A percentile compares a stretch with the other conserved stretches of the same genome.
Conservation (phyloP, 2,113 vertebrate species). For the Oceanites oceanicus region DNA sequence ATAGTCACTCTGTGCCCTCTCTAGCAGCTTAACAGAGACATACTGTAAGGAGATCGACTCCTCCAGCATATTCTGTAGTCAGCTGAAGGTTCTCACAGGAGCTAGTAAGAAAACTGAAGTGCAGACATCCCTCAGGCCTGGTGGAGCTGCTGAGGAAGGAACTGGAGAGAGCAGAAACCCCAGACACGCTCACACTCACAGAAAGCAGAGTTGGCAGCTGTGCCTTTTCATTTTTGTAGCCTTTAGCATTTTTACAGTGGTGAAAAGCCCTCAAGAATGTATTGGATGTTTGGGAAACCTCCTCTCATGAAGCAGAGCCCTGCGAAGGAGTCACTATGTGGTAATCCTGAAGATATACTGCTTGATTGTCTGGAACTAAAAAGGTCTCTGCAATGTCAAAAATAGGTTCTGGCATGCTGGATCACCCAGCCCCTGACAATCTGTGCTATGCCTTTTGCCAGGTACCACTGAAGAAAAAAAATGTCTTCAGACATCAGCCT, state of each 20-base stretch:
- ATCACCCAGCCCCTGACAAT: not conserved
- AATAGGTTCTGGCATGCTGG: not conserved
- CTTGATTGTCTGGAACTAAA: not conserved
- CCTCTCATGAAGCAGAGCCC: not conserved
- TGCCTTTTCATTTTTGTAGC: not conserved
- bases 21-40: not conserved
- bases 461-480: not conserved
- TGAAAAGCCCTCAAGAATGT: slow-evolving; percentile 18
- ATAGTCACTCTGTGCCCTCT: not conserved
- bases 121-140: not conserved
- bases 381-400: not conserved
- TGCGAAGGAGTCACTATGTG: not conserved
- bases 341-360: slow-evolving; percentile 14
- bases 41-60: not conserved
- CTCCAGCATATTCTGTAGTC: not conserved
- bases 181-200: not conserved
- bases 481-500: slow-evolving; percentile 6
- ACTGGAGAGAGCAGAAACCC: not conserved
- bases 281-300: slow-evolving; percentile 14
- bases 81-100: not conserved
- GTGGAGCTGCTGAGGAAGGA: not conserved
- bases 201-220: not conserved
- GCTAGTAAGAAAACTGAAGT: not conserved
- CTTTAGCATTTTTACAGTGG: not conserved
- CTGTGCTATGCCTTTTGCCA: not conserved